Evolutionary conservation across 2,797 vertebrate genomes (phyloP).

Genomic region (Cuculus canorus): DNA sequence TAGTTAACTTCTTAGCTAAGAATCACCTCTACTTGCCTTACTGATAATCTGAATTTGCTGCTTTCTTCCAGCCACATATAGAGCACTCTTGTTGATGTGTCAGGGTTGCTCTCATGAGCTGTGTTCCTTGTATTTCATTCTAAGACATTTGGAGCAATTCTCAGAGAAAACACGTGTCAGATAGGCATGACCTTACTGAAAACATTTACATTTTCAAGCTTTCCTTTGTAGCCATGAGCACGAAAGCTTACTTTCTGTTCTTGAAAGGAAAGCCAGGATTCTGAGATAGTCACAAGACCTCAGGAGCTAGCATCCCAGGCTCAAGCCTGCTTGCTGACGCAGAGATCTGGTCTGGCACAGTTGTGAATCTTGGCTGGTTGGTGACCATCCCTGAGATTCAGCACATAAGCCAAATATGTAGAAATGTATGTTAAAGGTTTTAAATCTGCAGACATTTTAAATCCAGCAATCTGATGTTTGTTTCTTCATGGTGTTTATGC

Average conservation of each 20-base stretch:
- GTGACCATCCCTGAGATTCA: not conserved
- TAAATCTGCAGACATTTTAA: conserved; percentile 13
- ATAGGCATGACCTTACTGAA: not conserved
- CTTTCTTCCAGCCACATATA: not conserved
- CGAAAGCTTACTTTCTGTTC: not conserved
- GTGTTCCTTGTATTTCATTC: not conserved
- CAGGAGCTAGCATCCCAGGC: not conserved
- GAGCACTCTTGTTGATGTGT: not conserved
- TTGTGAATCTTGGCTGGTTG: not conserved
- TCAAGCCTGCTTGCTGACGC: not conserved
- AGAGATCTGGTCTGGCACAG: not conserved
- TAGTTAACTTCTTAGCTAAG: not conserved
- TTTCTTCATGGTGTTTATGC: not conserved
- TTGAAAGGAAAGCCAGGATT: not conserved
- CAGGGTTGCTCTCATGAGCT: not conserved
- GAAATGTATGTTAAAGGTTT: not conserved
- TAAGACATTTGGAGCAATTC: not conserved
- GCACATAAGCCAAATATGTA: not conserved
- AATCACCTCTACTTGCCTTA: not conserved
- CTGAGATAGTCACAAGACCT: not conserved
- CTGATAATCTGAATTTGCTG: not conserved
- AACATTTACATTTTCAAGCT: not conserved
- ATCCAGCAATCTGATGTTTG: not conserved
- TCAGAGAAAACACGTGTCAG: not conserved
- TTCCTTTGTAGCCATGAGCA: not conserved